Base-by-base conservation (phyloP, 1,140 invertebrate genomes). In the Bursaphelenchus mucronatus region DNA sequence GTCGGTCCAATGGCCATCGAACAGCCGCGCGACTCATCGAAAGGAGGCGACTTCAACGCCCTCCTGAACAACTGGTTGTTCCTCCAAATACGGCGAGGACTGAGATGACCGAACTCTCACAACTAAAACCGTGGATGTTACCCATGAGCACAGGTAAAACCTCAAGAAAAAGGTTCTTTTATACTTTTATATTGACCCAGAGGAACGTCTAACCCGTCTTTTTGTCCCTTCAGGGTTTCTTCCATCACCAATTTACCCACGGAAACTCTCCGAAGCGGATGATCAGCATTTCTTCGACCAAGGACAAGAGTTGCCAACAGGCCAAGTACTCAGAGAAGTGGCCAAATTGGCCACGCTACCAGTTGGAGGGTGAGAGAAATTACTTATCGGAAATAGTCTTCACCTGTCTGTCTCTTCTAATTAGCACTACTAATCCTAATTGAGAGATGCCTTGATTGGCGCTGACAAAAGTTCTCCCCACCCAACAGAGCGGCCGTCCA, bases 191-290 rank as follows among this genome's bases (percentile, higher is more conserved):
- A n/a, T 21, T 19, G 61, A 3, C 30, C 30, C 30, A 30, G 30
- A 30, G 5, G 30, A 30, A 30, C 5, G 30, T 30, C 30, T 30
- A 30, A 30, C 30, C 1, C 30, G 30, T 30, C 30, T 30, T 30
- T 30, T 5, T 30, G n/a, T 47, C 39, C 21, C 68, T 68, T 13
- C 61, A 73, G 70, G 63, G 7, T 63, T 76, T 17, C 58, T 76
- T 11, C 71, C 74, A 53, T 76, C 74, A 19, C 74, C 75, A 21
- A 76, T 76, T 50, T 67, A 74, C 39, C 74, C 74, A 47, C 47
- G 69, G 44, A 76, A 76, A 64, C 59, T 76, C 1, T 74, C 74
- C n/a, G 17, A 17, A 9, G 45, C 61, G 21, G 70, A 71, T 61
- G 57, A 70, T 19, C 40, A 19, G 46, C 44, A 62, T 8, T 49